A percentile compares a stretch with the other conserved stretches of the same genome.
Evolutionary conservation across 2,888 invertebrate species (phyloP).

Genomic region (Helicoverpa assulta): DNA sequence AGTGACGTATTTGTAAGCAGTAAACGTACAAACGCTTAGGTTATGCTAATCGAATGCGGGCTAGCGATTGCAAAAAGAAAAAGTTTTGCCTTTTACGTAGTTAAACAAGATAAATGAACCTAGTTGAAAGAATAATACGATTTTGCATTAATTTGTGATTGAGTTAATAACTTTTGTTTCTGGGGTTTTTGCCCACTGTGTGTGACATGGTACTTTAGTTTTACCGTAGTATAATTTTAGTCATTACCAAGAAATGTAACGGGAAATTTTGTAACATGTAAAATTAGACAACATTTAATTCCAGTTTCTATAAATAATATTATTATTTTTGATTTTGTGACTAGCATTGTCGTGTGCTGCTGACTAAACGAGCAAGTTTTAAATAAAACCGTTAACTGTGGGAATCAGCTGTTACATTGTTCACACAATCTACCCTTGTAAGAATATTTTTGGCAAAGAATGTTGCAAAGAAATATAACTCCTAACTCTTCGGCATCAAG

Average conservation of each 20-base stretch:
- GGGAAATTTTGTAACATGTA: neutral
- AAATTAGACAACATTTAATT: no score
- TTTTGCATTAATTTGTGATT: neutral
- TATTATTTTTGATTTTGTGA: constrained; percentile 1
- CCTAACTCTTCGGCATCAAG: constrained; percentile 51
- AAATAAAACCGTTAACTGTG: constrained; percentile 82
- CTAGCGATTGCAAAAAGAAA: constrained; percentile 66
- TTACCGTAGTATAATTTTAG: neutral
- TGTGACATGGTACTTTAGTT: neutral
- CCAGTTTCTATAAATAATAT: neutral
- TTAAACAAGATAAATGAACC: constrained; percentile 53
- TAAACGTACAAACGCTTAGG: constrained; percentile 70
- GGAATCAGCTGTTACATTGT: constrained; percentile 85
- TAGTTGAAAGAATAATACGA: constrained; percentile 48
- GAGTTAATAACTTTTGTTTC: neutral
- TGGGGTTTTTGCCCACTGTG: constrained; percentile 16
- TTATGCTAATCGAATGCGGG: constrained; percentile 76
- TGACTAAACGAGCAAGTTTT: constrained; percentile 49
- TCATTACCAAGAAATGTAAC: neutral
- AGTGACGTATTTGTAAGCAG: constrained; percentile 76
- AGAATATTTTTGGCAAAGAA: constrained; percentile 69
- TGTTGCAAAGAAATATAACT: constrained; percentile 55
- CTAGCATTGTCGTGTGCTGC: constrained; percentile 6
- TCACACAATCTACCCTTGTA: constrained; percentile 71
- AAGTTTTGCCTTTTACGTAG: constrained; percentile 57